Percentiles rank a stretch among this genome's conserved stretches.
Evolutionary conservation across 23 tunicate species (phyloP).

Genomic region (Halocynthia aurantium): DNA sequence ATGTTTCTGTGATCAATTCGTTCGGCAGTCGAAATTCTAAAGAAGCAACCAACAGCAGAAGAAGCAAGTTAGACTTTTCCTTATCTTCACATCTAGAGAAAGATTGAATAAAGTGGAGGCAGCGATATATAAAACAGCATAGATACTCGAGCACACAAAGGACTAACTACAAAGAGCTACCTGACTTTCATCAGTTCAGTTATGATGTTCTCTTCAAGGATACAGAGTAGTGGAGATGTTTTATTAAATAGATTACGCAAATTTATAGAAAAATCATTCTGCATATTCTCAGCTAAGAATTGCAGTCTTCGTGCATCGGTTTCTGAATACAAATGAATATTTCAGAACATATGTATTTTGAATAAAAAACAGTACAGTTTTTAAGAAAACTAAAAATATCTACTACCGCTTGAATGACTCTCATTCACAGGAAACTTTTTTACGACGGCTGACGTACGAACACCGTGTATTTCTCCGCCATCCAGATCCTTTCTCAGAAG

Average conservation of each 20-base stretch:
- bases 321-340: constrained; percentile 22
- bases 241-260: no score
- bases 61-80: constrained; percentile 76
- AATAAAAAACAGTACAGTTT: not conserved
- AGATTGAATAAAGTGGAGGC: not conserved
- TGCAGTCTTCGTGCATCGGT: constrained; percentile 65
- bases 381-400: not conserved
- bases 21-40: constrained; percentile 59
- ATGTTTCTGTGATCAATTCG: constrained; percentile 30
- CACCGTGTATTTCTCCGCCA: constrained; percentile 34
- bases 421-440: constrained; percentile 53
- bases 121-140: no score
- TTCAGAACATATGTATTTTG: not conserved
- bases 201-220: no score
- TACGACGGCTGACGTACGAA: constrained; percentile 38
- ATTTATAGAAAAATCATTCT: constrained; percentile 38
- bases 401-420: constrained; percentile 50
- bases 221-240: no score
- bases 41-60: constrained; percentile 58
- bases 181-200: no score
- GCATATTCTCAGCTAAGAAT: constrained; percentile 52
- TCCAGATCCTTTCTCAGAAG: not conserved
- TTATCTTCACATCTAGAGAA: constrained; percentile 37
- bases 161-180: no score
- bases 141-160: no score